Conservation (phyloP, 1,140 invertebrate genomes). For the Macrostomum lignano region DNA sequence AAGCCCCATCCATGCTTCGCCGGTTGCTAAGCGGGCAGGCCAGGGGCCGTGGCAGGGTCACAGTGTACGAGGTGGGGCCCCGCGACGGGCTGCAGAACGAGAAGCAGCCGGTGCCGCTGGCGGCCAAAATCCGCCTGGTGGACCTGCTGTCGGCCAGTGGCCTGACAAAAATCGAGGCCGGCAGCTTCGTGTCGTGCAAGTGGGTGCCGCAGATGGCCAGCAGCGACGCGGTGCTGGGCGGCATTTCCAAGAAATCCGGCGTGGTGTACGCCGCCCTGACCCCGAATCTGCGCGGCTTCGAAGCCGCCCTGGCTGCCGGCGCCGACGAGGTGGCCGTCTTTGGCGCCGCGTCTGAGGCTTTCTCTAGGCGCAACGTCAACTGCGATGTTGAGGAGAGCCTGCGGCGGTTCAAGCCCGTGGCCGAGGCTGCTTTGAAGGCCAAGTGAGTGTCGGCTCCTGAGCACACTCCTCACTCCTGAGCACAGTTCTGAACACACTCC, state of each 20-base stretch:
- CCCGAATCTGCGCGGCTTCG: conserved; percentile 70
- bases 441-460: no score
- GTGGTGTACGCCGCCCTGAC: conserved; percentile 64
- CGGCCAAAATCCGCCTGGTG: conserved; percentile 63
- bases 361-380: conserved; percentile 63
- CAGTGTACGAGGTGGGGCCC: conserved; percentile 83
- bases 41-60: no score
- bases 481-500: no score
- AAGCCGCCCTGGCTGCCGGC: conserved; percentile 42
- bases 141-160: conserved; percentile 44
- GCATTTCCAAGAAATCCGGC: conserved; percentile 37
- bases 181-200: conserved; percentile 87
- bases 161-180: conserved; percentile 57
- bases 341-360: conserved; percentile 65
- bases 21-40: no score
- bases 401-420: conserved; percentile 32
- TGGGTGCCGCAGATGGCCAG: conserved; percentile 86
- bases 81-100: conserved; percentile 93
- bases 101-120: conserved; percentile 44
- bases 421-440: conserved; percentile 38
- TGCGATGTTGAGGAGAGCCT: conserved; percentile 60
- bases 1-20: no score
- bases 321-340: conserved; percentile 76
- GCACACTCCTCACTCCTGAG: no score
- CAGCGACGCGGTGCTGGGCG: conserved; percentile 43